Conservation (phyloP, 2,888 invertebrate species). For the Dasypolia templi region DNA sequence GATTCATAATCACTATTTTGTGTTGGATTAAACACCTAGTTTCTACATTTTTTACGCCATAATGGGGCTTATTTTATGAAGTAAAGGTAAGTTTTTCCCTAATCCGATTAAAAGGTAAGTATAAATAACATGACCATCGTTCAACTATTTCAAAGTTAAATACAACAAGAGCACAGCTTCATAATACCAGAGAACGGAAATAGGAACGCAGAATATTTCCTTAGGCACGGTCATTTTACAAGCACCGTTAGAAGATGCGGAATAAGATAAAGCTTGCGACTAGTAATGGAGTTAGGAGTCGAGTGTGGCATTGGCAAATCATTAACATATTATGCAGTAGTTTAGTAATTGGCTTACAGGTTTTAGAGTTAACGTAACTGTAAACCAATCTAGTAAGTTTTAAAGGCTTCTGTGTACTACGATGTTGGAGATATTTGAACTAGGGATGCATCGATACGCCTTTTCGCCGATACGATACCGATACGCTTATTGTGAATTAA, state of each 20-base stretch:
- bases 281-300: constrained; percentile 52
- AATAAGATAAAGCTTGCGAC: constrained; percentile 54
- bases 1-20: background rate
- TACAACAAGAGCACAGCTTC: constrained; percentile 16
- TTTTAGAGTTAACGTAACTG: constrained; percentile 52
- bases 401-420: constrained; percentile 5
- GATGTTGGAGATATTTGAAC: background rate
- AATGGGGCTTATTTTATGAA: background rate
- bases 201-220: constrained; percentile 54
- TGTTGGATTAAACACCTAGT: background rate
- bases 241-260: constrained; percentile 62
- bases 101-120: background rate
- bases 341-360: constrained; percentile 59
- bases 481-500: no score
- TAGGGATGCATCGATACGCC: no score
- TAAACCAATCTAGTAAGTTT: constrained; percentile 19
- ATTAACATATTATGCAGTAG: constrained; percentile 61
- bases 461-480: no score
- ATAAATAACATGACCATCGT: background rate
- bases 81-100: no score
- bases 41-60: background rate
- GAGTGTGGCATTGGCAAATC: constrained; percentile 59
- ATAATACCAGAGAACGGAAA: constrained; percentile 59
- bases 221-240: constrained; percentile 59
- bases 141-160: constrained; percentile 13